Conservation (phyloP, 2,888 invertebrate genomes). For the Drosophila buzzatii region DNA sequence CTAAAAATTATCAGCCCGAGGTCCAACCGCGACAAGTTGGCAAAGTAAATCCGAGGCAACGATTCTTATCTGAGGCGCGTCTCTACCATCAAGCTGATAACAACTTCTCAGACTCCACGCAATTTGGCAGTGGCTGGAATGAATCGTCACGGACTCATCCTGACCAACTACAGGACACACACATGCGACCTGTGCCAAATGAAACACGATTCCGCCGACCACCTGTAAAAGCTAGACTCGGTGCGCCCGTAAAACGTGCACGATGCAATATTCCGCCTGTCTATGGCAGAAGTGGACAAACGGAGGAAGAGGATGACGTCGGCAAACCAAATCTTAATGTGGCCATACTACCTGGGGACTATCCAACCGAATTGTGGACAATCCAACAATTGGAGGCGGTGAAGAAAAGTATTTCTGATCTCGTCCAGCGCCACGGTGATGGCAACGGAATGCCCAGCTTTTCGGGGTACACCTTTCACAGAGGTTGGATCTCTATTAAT, state of each 20-base stretch:
- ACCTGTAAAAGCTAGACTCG: constrained; percentile 22
- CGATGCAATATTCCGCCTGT: not conserved
- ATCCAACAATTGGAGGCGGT: constrained; percentile 26
- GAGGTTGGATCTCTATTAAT: constrained; percentile 30
- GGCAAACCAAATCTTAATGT: constrained; percentile 8
- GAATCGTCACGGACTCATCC: not conserved
- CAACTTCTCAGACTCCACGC: not conserved
- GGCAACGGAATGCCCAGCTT: constrained; percentile 18
- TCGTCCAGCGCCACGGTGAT: constrained; percentile 11
- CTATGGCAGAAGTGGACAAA: not conserved
- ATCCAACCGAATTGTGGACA: constrained; percentile 36
- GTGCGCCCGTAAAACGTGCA: constrained; percentile 27
- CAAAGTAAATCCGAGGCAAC: no score
- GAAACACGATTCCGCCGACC: not conserved
- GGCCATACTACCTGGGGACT: constrained; percentile 37
- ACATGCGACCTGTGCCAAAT: not conserved
- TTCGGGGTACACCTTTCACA: constrained; percentile 20
- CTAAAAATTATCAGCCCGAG: no score
- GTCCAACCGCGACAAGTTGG: no score
- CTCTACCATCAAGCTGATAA: not conserved
- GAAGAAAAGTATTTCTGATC: constrained; percentile 36
- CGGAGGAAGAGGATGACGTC: not conserved
- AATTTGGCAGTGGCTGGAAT: not conserved
- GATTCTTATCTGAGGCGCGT: no score
- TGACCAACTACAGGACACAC: not conserved